Percentiles rank a stretch among this genome's conserved stretches.
phyloP scores from a whole-genome alignment of 1,140 invertebrate genomes.

The Scaptomyza montana region DNA sequence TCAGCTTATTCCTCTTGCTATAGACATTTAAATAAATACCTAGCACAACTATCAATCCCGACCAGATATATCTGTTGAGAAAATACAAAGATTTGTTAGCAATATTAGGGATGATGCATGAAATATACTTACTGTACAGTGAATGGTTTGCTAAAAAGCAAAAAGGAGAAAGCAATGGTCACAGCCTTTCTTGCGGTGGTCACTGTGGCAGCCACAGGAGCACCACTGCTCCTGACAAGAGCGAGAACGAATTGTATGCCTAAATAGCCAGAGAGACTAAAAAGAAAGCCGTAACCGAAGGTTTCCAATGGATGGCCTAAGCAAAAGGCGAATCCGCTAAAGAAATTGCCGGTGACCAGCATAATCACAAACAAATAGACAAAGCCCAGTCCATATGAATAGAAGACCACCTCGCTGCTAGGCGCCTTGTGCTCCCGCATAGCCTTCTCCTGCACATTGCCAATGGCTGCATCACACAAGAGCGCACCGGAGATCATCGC shows the following conservation, averaged over 20 bases:
- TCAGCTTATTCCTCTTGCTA: constrained; percentile 88
- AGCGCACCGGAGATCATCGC: constrained; percentile 94
- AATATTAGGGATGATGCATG: neutral
- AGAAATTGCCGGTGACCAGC: constrained; percentile 89
- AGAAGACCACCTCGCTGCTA: constrained; percentile 96
- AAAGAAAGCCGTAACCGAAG: constrained; percentile 93
- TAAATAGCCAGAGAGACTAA: constrained; percentile 95
- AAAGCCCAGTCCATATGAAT: constrained; percentile 96
- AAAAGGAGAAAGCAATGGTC: constrained; percentile 95
- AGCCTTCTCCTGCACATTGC: constrained; percentile 97
- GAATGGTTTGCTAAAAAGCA: constrained; percentile 97
- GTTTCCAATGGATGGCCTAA: constrained; percentile 89
- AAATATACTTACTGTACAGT: constrained; percentile 92
- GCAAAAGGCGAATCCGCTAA: constrained; percentile 91
- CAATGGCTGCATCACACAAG: constrained; percentile 96
- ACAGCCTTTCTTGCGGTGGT: constrained; percentile 95
- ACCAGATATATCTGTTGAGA: constrained; percentile 93
- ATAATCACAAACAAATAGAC: constrained; percentile 92
- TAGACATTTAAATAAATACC: constrained; percentile 96
- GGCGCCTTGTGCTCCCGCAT: constrained; percentile 93
- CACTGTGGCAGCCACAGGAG: constrained; percentile 95
- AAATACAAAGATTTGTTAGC: constrained; percentile 17
- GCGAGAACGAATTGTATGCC: constrained; percentile 96
- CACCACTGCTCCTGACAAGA: constrained; percentile 93
- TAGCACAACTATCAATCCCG: constrained; percentile 92